Evolutionary conservation across 2,888 invertebrate species (phyloP).

Genomic region (Polylopha cassiicola): DNA sequence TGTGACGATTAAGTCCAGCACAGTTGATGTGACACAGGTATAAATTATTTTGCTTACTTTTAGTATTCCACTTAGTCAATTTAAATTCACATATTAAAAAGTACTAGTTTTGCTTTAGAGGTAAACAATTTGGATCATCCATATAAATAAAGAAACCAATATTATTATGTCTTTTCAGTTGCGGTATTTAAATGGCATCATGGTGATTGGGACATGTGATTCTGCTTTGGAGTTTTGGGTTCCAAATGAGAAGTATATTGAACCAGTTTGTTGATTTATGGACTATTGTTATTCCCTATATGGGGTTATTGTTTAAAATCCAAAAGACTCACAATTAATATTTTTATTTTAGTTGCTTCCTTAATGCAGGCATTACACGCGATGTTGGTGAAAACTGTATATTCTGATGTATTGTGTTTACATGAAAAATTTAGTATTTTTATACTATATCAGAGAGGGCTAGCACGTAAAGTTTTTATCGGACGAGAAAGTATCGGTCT

Average conservation of each 20-base stretch:
- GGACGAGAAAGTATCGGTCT: too few relatives aligned
- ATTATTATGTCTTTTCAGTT: conserved; percentile 50
- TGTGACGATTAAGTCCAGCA: conserved; percentile 48
- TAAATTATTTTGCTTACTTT: background rate
- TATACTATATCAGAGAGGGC: too few relatives aligned
- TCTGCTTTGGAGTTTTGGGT: conserved; percentile 72
- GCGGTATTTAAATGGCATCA: conserved; percentile 63
- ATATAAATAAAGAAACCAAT: too few relatives aligned
- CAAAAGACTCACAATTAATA: conserved; percentile 4
- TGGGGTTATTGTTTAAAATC: background rate
- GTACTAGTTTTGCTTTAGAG: too few relatives aligned
- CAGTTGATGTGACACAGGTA: conserved; percentile 68
- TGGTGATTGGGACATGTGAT: conserved; percentile 71
- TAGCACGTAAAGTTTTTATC: too few relatives aligned
- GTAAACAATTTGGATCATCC: too few relatives aligned
- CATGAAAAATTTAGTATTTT: too few relatives aligned
- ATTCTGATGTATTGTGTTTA: background rate
- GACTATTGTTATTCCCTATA: too few relatives aligned
- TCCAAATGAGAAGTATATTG: conserved; percentile 44
- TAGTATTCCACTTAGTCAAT: background rate
- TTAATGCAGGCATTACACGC: background rate
- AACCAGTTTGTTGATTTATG: conserved; percentile 22
- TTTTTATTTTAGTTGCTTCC: background rate
- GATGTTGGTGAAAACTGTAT: background rate
- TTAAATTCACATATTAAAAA: too few relatives aligned